These are phyloP conservation scores for Heliconius charithonia DNA, from an alignment of 2,888 invertebrate genomes.

Conservation along the genomic window DNA sequence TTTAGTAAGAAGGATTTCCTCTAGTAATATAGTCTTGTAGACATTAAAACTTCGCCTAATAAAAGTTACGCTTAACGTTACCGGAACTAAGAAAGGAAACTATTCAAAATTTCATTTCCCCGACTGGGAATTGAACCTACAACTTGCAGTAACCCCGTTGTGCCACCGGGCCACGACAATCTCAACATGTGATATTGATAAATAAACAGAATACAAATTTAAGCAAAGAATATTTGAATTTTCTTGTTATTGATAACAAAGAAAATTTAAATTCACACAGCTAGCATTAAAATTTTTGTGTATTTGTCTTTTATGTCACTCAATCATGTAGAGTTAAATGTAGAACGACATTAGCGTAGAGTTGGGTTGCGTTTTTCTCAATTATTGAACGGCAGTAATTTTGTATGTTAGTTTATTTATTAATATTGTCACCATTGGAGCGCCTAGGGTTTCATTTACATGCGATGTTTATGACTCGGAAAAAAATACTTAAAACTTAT, in stretches of 20 bases:
- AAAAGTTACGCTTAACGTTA: too few species aligned
- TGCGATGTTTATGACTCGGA: background rate
- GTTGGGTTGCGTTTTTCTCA: background rate
- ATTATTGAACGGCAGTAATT: background rate
- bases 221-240: background rate
- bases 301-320: slow-evolving; percentile 31
- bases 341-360: slow-evolving; percentile 6
- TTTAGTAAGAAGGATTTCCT: too few species aligned
- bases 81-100: too few species aligned
- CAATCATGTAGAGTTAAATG: slow-evolving; percentile 24
- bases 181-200: background rate
- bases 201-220: slow-evolving; percentile 2
- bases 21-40: too few species aligned
- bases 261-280: background rate
- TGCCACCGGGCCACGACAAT: too few species aligned
- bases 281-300: slow-evolving; percentile 2
- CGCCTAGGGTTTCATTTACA: background rate
- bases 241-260: too few species aligned
- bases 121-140: too few species aligned
- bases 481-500: background rate
- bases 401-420: background rate
- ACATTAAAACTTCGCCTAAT: too few species aligned
- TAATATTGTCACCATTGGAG: background rate
- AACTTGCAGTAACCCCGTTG: too few species aligned
- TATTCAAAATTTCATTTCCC: too few species aligned